Percentiles rank a stretch among this genome's conserved stretches.
phyloP scores from a whole-genome alignment of 2,888 invertebrate species.

The Anthophora plumipes region DNA sequence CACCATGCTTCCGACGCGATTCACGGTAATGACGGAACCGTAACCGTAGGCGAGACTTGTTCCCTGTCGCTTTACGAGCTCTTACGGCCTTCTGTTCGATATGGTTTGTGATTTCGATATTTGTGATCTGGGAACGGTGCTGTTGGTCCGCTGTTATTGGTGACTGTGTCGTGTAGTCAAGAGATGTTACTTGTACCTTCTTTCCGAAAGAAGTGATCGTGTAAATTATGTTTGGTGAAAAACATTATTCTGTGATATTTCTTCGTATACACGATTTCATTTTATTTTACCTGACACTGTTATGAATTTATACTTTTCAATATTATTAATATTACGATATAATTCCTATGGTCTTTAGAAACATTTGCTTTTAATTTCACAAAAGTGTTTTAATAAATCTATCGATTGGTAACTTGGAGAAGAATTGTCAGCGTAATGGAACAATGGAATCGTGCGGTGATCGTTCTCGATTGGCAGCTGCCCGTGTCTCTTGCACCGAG shows the following conservation, averaged over 20 bases:
- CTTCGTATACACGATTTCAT: no score
- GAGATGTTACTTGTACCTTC: not conserved
- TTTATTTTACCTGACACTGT: no score
- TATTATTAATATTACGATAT: not conserved
- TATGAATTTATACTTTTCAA: no score
- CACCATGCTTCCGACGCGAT: constrained; percentile 65
- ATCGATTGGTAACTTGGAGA: constrained; percentile 1
- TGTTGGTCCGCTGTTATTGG: not conserved
- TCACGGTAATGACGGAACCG: constrained; percentile 76
- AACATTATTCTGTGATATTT: no score
- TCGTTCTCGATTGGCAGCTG: constrained; percentile 77
- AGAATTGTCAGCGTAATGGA: constrained; percentile 32
- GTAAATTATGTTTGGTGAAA: no score
- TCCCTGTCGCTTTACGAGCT: not conserved
- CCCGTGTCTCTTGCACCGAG: constrained; percentile 76
- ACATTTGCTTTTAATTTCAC: constrained; percentile 6
- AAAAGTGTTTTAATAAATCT: not conserved
- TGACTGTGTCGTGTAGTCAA: not conserved
- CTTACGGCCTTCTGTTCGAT: no score
- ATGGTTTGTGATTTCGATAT: not conserved
- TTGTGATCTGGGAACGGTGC: not conserved
- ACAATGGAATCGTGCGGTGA: constrained; percentile 78
- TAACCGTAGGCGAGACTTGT: not conserved
- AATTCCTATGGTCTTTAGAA: no score
- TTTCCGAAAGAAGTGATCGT: no score